A percentile compares a stretch with the other conserved stretches of the same genome.
phyloP scores from a whole-genome alignment of 2,797 vertebrate species.

The Bovichtus variegatus region DNA sequence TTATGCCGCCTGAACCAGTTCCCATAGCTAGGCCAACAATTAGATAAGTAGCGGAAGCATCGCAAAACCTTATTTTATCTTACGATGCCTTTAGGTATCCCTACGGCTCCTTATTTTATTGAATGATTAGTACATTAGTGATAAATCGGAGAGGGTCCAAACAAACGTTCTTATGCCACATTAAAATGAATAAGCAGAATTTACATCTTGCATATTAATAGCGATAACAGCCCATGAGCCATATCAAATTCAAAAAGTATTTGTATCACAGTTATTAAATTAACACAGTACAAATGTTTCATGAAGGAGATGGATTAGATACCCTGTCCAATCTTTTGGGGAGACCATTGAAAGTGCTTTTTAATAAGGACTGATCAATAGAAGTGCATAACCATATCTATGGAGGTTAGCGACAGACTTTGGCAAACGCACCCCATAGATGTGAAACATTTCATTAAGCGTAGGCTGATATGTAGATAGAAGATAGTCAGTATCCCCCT shows the following conservation, averaged over 20 bases:
- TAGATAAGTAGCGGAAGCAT: conserved; percentile 45
- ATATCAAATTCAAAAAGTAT: neutral
- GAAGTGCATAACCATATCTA: neutral
- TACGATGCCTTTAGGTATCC: conserved; percentile 19
- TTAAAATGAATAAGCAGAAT: conserved; percentile 34
- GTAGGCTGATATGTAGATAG: neutral
- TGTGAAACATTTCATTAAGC: conserved; percentile 4
- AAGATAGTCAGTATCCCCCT: neutral
- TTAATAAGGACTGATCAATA: neutral
- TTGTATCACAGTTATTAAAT: neutral
- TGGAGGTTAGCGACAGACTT: neutral
- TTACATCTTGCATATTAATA: conserved; percentile 8
- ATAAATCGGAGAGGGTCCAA: conserved; percentile 31
- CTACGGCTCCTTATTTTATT: conserved; percentile 26
- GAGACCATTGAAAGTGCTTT: neutral
- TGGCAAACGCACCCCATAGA: neutral
- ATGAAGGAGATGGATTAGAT: neutral
- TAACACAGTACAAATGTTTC: neutral
- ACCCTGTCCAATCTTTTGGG: neutral
- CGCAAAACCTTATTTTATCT: conserved; percentile 17
- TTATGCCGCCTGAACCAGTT: conserved; percentile 44
- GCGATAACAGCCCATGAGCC: conserved; percentile 4
- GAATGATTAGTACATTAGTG: conserved; percentile 21
- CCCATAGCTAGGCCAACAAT: conserved; percentile 20
- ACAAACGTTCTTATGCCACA: conserved; percentile 8